A percentile compares a stretch with the other conserved stretches of the same genome.
Conservation (phyloP, 1,140 invertebrate species). For the Drosophila pseudoobscura region DNA sequence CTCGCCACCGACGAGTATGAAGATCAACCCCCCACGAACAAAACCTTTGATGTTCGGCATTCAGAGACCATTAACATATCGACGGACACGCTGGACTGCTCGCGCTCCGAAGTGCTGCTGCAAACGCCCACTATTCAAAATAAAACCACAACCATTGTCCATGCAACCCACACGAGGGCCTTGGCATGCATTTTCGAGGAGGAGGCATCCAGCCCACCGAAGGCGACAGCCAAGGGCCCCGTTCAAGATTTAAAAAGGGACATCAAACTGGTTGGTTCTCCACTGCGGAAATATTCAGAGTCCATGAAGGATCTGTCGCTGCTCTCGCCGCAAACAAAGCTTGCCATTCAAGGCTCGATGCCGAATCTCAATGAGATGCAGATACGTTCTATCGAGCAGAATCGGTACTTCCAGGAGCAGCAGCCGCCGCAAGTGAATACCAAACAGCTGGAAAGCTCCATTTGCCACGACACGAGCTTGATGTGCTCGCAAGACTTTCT, state of each 20-base stretch:
- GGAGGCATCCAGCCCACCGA: conserved; percentile 44
- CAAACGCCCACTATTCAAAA: conserved; percentile 53
- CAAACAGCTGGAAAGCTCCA: conserved; percentile 43
- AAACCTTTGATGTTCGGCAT: conserved; percentile 71
- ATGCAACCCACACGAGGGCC: conserved; percentile 47
- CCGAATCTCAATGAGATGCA: conserved; percentile 81
- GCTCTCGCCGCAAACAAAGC: conserved; percentile 55
- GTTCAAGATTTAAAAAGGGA: conserved; percentile 61
- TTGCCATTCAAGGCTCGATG: conserved; percentile 78
- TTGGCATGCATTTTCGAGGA: conserved; percentile 73
- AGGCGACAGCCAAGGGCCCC: conserved; percentile 3
- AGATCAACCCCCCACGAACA: conserved; percentile 48
- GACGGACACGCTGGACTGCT: conserved; percentile 46
- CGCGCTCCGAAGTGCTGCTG: conserved; percentile 18
- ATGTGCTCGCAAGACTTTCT: conserved; percentile 59
- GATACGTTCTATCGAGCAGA: conserved; percentile 78
- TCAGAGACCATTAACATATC: conserved; percentile 54
- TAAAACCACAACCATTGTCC: conserved; percentile 66
- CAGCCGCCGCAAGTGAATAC: neutral
- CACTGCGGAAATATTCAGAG: conserved; percentile 75
- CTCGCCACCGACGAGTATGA: conserved; percentile 40
- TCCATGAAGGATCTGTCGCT: conserved; percentile 78
- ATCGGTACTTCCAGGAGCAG: conserved; percentile 75
- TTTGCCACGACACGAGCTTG: conserved; percentile 54
- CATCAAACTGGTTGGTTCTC: conserved; percentile 71